Evolutionary conservation across 2,888 invertebrate species (phyloP).

Genomic region (Sarcophaga caerulescens): DNA sequence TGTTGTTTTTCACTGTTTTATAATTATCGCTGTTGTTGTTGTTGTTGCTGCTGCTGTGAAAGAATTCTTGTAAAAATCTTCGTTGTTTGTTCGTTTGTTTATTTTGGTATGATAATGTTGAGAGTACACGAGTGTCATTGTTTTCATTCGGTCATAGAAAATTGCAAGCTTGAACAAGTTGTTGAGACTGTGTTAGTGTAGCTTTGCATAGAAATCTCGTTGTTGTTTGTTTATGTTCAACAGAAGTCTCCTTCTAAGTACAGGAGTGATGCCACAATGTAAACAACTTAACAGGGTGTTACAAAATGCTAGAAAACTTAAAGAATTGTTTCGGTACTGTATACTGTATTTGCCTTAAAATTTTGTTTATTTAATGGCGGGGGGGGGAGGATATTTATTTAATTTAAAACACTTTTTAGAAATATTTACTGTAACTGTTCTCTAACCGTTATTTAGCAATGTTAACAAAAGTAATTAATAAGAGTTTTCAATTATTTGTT

Average conservation of each 20-base stretch:
- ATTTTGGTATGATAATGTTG: conserved; percentile 2
- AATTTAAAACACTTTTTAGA: not conserved
- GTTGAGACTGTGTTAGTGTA: conserved; percentile 21
- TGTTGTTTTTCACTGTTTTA: conserved; percentile 26
- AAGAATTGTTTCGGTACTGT: not conserved
- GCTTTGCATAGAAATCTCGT: conserved; percentile 28
- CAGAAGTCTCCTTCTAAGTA: not conserved
- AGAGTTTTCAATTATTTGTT: conserved; percentile 28
- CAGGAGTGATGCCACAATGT: not conserved
- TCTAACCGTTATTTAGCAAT: not conserved
- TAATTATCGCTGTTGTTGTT: not conserved
- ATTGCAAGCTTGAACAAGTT: not conserved
- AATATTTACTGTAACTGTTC: not conserved
- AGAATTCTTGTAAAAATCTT: not conserved
- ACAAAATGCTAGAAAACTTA: not conserved
- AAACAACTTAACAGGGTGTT: not conserved
- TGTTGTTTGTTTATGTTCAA: conserved; percentile 1
- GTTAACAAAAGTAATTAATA: conserved; percentile 32
- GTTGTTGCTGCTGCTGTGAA: not conserved
- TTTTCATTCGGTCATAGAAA: conserved; percentile 25
- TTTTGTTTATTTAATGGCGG: not conserved
- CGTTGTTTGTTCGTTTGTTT: not conserved
- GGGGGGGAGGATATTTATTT: too few species aligned
- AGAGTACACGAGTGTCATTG: conserved; percentile 29
- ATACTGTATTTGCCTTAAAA: too few species aligned